Conservation (phyloP, 2,113 vertebrate species). For the Perccottus glenii region DNA sequence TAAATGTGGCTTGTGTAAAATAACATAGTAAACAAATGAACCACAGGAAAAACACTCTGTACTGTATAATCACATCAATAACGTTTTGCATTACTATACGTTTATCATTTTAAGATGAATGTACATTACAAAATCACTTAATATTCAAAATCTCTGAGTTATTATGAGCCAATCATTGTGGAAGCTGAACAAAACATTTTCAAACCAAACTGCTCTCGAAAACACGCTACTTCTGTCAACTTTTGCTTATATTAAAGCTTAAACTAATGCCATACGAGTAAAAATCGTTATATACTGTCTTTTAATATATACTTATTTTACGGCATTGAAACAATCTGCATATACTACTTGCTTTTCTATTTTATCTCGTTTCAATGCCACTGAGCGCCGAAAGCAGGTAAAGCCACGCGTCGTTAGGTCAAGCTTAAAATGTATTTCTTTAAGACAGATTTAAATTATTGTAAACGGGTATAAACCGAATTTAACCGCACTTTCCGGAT, state of each 20-base stretch:
- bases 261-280: accelerated
- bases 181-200: not conserved
- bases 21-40: too few species aligned
- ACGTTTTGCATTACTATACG: too few species aligned
- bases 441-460: not conserved
- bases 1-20: not conserved
- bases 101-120: too few species aligned
- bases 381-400: not conserved
- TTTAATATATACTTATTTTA: not conserved
- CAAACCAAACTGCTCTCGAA: not conserved
- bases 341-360: not conserved
- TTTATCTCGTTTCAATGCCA: not conserved
- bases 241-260: not conserved
- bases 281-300: accelerated
- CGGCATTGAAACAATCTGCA: not conserved
- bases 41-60: too few species aligned
- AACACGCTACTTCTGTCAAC: not conserved
- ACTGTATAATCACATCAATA: too few species aligned
- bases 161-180: not conserved
- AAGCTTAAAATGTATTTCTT: not conserved
- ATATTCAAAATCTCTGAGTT: too few species aligned
- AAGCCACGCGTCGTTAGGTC: not conserved
- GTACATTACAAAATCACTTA: too few species aligned
- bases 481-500: not conserved
- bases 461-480: not conserved